Conservation (phyloP, 2,797 vertebrate species). For the Diglossa cyanea region DNA sequence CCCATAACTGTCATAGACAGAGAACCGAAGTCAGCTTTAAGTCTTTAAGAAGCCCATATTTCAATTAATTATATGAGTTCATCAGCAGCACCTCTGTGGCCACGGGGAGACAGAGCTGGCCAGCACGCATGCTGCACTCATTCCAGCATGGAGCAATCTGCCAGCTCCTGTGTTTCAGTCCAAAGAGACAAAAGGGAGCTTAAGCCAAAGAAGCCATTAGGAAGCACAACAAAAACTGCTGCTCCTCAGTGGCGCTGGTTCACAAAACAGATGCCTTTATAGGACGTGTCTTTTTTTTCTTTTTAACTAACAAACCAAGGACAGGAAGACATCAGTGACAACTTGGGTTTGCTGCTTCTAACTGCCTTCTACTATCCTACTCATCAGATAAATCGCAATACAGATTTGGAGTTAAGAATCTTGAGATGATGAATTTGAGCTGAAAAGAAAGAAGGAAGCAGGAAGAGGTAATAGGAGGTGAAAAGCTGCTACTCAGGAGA, state of each 20-base stretch:
- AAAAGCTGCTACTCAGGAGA: not conserved
- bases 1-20: fast-evolving
- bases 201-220: not conserved
- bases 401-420: not conserved
- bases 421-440: not conserved
- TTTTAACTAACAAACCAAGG: not conserved
- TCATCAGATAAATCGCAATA: not conserved
- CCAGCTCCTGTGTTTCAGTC: not conserved
- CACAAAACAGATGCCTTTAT: not conserved
- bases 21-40: not conserved
- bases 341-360: not conserved
- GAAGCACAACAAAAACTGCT: not conserved
- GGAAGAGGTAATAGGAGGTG: not conserved
- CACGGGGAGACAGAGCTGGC: not conserved
- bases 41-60: not conserved
- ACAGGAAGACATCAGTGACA: not conserved
- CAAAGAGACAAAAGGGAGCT: not conserved
- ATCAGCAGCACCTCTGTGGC: not conserved
- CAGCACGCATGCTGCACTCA: not conserved
- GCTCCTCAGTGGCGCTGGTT: not conserved
- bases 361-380: not conserved
- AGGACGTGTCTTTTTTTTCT: fast-evolving
- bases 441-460: not conserved
- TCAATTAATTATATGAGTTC: not conserved
- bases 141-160: not conserved